Evolutionary conservation across 2,888 invertebrate species (phyloP).

Genomic region (Galerucella nymphaeae): DNA sequence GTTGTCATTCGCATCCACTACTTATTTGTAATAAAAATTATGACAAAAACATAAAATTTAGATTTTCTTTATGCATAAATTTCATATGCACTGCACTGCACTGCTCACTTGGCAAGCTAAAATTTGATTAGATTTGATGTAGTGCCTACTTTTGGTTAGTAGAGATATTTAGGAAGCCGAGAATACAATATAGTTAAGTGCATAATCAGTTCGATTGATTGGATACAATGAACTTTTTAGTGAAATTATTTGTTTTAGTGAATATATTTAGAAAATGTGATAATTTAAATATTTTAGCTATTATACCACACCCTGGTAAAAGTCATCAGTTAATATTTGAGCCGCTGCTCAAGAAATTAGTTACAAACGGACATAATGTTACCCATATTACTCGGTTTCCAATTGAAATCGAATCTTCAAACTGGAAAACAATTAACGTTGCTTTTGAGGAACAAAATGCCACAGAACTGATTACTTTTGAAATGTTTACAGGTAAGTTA

Average conservation of each 20-base stretch:
- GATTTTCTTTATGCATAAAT: no score
- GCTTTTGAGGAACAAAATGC: constrained; percentile 24
- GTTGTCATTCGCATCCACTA: no score
- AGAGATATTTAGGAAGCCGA: no score
- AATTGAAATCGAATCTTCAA: constrained; percentile 64
- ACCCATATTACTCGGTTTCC: constrained; percentile 77
- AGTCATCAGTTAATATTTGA: constrained; percentile 78
- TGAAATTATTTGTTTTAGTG: neutral
- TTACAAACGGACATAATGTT: constrained; percentile 73
- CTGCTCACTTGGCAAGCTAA: no score
- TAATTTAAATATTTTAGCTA: constrained; percentile 69
- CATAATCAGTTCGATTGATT: neutral
- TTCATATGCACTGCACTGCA: no score
- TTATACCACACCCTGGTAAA: constrained; percentile 76
- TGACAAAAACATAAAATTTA: no score
- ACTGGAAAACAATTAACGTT: constrained; percentile 70
- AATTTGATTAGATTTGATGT: no score
- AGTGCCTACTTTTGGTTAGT: no score
- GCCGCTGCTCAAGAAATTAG: constrained; percentile 71
- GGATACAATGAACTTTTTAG: neutral
- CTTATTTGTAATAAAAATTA: no score
- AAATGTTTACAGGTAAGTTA: constrained; percentile 17
- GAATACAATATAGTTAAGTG: no score
- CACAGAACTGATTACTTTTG: constrained; percentile 24
- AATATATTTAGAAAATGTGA: constrained; percentile 7